Evolutionary conservation across 2,797 vertebrate species (phyloP), one percentile per base, ranked within the genome.

Genomic region (Neosilurus hyrtlii): DNA sequence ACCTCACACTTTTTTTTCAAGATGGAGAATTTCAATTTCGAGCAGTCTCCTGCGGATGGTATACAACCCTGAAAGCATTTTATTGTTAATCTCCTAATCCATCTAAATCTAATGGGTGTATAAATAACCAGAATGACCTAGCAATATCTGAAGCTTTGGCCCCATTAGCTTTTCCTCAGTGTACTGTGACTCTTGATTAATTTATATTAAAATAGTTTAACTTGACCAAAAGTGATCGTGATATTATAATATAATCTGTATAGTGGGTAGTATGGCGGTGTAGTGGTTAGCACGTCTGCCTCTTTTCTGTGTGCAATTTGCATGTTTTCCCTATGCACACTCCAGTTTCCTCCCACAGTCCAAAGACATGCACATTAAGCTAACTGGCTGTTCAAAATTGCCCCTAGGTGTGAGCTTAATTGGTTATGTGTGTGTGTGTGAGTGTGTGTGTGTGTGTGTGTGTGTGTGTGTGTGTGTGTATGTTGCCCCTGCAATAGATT

Each of bases 1-100:
- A 43, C 16, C 37, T 72, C 57, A 76, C 4, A 1, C 49, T 68
- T 84, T 88, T 92, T 91, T 88, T 89, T 88, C 78, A 83, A 90
- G 90, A 93, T 92, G 90, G 90, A 93, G 91, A 82, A 89, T 92
- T 94, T 93, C 89, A 91, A 91, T 94, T 92, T 90, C 89, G 89
- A 87, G 86, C 18, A 14, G 16, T 20, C 30, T 75, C 66, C 66
- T 81, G 80, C 54, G 82, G 54, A 85, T 71, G 12, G 7, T 54
- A 35, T 80, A 78, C 26, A 85, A 77, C 35, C 62, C 63, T 80
- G 62, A 52, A 59, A 59, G 54, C 20, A 79, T 82, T 54, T 75
- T 83, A 35, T 77, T 15, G 22, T 74, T 77, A 51, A 26, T 82
- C 37, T 83, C 72, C 74, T 54, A 57, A 71, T 82, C 79, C 71